Evolutionary conservation across 2,888 invertebrate species (phyloP), one percentile per base, ranked within the genome.

Genomic region (Beris chalybata): DNA sequence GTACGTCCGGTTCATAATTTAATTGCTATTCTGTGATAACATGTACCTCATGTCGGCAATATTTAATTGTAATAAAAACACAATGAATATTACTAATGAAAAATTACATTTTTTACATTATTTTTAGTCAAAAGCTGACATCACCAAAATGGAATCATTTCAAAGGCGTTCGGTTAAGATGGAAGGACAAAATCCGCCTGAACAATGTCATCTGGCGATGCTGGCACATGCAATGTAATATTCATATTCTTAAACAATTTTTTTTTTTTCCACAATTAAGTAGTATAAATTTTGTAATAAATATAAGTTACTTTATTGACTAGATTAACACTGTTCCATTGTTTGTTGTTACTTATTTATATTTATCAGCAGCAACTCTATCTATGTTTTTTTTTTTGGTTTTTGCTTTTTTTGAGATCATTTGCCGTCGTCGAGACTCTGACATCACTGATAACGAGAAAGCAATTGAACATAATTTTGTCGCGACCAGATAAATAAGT

Each of bases 171-270:
- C 91, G 97, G 76, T 84, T 99, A 71, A 87, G 94, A 75, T 95
- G 97, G 92, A 98, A 98, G 83, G 98, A 99, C 85, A 97, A 99
- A 84, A 97, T 99, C 77, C 89, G 99, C 74, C 84, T 99, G 75
- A 99, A 99, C 87, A 99, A 99, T 83, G 96, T 99, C 74, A 99
- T 99, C 77, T 99, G 99, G 99, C 87, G 99, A 79, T 98, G 98
- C 81, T 99, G 98, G 97, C 97, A 97, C 82, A 94, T 98, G 92
- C 99, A 99, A 82, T 99, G 94, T 94, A 82, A 54, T 29, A 30
- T 32, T 65, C 65, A 65, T 67, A 65, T 47, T 38, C n/a, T 31
- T n/a, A 6, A 63, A 57, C 63, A 67, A 65, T 67, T 64, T 64
- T 53, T 45, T 59, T 67, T 31, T 64, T 47, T 59, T 61, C 44